Base-by-base conservation (phyloP, 1,140 invertebrate species). In the Ericerus pela region DNA sequence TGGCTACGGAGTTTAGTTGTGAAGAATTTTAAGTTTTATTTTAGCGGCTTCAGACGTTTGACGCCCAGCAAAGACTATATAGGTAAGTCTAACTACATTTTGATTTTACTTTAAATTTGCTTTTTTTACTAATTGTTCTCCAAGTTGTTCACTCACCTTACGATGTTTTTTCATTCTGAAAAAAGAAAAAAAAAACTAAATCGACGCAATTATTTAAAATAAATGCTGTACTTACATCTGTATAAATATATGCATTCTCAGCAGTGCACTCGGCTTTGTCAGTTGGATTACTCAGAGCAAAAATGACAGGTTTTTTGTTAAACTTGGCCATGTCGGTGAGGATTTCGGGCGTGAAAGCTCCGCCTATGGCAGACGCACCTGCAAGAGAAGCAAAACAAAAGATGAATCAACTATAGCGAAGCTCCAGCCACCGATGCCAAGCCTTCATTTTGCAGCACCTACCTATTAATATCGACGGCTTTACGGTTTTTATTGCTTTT, bases 191-290 rank as follows among this genome's bases (percentile, higher is more conserved):
- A n/a, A n/a, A n/a, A n/a, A n/a, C n/a, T n/a, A n/a, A n/a, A n/a
- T n/a, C n/a, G n/a, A n/a, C n/a, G n/a, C n/a, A n/a, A n/a, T n/a
- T n/a, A n/a, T n/a, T n/a, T n/a, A n/a, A n/a, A n/a, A n/a, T n/a
- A n/a, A n/a, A n/a, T n/a, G n/a, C n/a, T 36, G 29, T 56, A 64
- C 67, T 71, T 69, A 85, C 85, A 64, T 91, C 75, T 1, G 91
- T 94, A 63, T 82, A 68, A 33, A 69, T 78, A 66, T 95, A 96
- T 1, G 91, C 92, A 65, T 91, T 76, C 69, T 93, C 88, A 18
- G 94, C 94, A n/a, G 94, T 97, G 66, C 93, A 96, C 71, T 98
- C 94, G 2, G 94, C 91, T 73, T 95, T 94, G 67, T 78, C 82
- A 11, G 94, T 98, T 37, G 94, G 94, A 74, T 98, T 98, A 64